Base-by-base conservation (phyloP, 2,888 invertebrate species). In the Xylocampa areola region DNA sequence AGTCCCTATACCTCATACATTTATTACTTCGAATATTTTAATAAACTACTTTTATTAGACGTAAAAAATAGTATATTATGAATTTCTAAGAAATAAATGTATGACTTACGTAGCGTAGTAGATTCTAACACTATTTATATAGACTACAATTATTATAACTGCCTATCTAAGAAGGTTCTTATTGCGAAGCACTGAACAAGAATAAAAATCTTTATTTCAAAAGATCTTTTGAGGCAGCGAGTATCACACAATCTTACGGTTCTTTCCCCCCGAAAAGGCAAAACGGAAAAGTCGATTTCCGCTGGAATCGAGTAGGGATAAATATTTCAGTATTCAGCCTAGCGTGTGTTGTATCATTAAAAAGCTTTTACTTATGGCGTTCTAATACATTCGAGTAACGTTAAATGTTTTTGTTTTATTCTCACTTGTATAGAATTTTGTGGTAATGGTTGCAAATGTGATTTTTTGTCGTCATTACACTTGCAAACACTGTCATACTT, bases 241-340 rank as follows among this genome's bases (percentile, higher is more conserved):
- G 27, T 53, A 49, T 48, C 27, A 33, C 41, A 33, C 39, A 51
- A 59, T 53, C 44, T 36, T 45, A 45, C 53, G 44, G 48, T 54
- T 21, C n/a, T 50, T 44, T 32, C 39, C 17, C n/a, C 30, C 36
- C 32, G 29, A 51, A 63, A 49, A 58, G 30, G 39, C 10, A 36
- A 58, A 64, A 61, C 36, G 54, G 54, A 55, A 71, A 68, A 52
- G 57, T 49, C 51, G 29, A 64, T 64, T 71, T 71, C 51, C 58
- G 50, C 50, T 33, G 49, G 40, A 47, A 68, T 71, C 59, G 57
- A 52, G 48, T 44, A 30, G 53, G n/a, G 29, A 55, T 64, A 53
- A 68, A 69, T 70, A 71, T 43, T 67, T 45, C 37, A 67, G 48
- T 36, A 36, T 35, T 14, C 51, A 19, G n/a, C 13, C 13, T 27